A percentile compares a stretch with the other conserved stretches of the same genome.
phyloP scores from a whole-genome alignment of 2,113 vertebrate genomes.

The Gila orcuttii region DNA sequence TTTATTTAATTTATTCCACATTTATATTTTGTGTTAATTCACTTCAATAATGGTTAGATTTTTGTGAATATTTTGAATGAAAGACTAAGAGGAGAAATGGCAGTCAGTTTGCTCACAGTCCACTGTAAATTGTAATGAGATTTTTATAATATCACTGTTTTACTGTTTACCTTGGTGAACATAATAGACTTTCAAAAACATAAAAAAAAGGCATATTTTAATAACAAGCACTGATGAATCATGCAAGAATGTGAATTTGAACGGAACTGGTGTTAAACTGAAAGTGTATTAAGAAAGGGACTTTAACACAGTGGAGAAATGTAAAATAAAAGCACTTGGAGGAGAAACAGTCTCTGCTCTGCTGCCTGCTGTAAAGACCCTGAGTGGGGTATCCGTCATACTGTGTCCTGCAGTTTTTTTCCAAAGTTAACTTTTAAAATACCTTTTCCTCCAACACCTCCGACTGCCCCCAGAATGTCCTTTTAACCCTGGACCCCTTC shows the following conservation, averaged over 20 bases:
- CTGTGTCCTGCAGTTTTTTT: not conserved
- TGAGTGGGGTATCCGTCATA: conserved; percentile 15
- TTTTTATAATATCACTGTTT: not conserved
- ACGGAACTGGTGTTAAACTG: not conserved
- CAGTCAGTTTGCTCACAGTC: too few relatives aligned
- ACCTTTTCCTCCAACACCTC: conserved; percentile 1
- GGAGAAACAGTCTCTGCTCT: conserved; percentile 18
- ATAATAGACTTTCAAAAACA: not conserved
- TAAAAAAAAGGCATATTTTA: not conserved
- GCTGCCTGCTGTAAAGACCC: not conserved
- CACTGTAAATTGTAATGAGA: not conserved
- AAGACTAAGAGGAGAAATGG: too few relatives aligned
- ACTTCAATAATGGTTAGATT: too few relatives aligned
- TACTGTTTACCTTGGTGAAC: not conserved
- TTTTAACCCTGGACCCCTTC: conserved; percentile 30
- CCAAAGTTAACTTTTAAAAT: conserved; percentile 11
- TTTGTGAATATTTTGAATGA: too few relatives aligned
- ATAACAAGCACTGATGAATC: not conserved
- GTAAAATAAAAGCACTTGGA: not conserved
- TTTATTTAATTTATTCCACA: too few relatives aligned
- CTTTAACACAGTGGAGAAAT: not conserved
- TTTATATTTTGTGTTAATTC: too few relatives aligned
- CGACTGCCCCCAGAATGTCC: conserved; percentile 1
- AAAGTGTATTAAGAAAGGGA: not conserved
- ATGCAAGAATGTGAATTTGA: too few relatives aligned